Conservation (phyloP, 92 coral and sea anemone genomes). For the Anthopleura xanthogrammica region DNA sequence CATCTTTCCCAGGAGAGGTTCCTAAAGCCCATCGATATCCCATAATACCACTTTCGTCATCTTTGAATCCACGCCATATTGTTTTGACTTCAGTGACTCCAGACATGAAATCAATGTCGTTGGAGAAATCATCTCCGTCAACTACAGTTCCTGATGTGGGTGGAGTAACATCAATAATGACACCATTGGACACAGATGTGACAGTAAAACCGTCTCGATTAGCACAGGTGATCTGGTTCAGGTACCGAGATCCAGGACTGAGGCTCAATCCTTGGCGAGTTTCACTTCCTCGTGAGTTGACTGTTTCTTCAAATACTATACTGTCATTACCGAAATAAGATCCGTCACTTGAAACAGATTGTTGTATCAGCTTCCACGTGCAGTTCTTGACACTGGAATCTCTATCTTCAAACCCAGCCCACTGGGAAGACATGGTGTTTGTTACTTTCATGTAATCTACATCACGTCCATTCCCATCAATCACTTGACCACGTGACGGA, state of each 20-base stretch:
- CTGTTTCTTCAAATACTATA: conserved; percentile 45
- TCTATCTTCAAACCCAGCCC: conserved; percentile 77
- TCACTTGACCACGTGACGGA: conserved; percentile 82
- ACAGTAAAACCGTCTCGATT: conserved; percentile 80
- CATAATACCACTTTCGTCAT: conserved; percentile 80
- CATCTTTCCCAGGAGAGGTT: conserved; percentile 74
- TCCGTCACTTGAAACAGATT: conserved; percentile 57
- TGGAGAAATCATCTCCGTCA: conserved; percentile 51
- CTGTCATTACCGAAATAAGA: conserved; percentile 57
- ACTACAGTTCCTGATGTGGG: conserved; percentile 56
- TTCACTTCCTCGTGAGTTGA: conserved; percentile 46
- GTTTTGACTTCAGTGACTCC: conserved; percentile 47
- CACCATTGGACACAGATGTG: conserved; percentile 75
- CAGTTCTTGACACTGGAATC: conserved; percentile 75
- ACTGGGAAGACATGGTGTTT: conserved; percentile 48
- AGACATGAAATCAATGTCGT: conserved; percentile 58
- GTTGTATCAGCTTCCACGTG: conserved; percentile 66
- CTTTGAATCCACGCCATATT: conserved; percentile 68
- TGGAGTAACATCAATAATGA: conserved; percentile 76
- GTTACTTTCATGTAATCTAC: conserved; percentile 61
- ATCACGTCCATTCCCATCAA: conserved; percentile 69
- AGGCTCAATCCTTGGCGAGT: conserved; percentile 62
- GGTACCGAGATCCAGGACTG: conserved; percentile 71
- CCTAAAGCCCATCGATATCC: conserved; percentile 91
- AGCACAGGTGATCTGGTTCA: conserved; percentile 68